A percentile compares a stretch with the other conserved stretches of the same genome.
phyloP scores from a whole-genome alignment of 2,113 vertebrate genomes.

The Ceyx margarethae region DNA sequence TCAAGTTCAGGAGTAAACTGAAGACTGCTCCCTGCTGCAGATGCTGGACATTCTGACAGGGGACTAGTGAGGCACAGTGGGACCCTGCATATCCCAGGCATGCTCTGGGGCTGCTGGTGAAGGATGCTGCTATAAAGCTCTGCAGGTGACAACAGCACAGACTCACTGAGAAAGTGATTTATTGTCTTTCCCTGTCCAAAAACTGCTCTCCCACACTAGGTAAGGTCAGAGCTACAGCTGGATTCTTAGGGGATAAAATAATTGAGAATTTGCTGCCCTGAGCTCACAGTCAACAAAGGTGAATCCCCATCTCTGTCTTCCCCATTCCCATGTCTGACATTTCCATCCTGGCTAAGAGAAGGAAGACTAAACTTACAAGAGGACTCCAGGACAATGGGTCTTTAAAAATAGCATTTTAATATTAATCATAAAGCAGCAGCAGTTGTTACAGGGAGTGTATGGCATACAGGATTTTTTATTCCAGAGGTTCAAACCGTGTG shows the following conservation, averaged over 20 bases:
- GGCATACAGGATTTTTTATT: neutral
- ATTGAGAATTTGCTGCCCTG: neutral
- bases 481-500: neutral
- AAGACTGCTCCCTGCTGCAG: neutral
- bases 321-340: neutral
- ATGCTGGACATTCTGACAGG: neutral
- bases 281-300: neutral
- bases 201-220: neutral
- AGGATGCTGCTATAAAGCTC: neutral
- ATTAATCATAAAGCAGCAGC: neutral
- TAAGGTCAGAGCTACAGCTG: neutral
- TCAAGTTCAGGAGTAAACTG: neutral
- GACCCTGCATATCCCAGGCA: rapidly evolving
- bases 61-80: rapidly evolving
- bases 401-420: neutral
- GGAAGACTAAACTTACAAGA: neutral
- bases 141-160: neutral
- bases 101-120: rapidly evolving
- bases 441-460: neutral
- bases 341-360: neutral
- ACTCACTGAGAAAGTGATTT: neutral
- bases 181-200: neutral
- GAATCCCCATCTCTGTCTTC: neutral
- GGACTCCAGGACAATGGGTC: too few relatives aligned
- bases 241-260: neutral